phyloP scores from a whole-genome alignment of 1,140 invertebrate species.

The Atta colombica region DNA sequence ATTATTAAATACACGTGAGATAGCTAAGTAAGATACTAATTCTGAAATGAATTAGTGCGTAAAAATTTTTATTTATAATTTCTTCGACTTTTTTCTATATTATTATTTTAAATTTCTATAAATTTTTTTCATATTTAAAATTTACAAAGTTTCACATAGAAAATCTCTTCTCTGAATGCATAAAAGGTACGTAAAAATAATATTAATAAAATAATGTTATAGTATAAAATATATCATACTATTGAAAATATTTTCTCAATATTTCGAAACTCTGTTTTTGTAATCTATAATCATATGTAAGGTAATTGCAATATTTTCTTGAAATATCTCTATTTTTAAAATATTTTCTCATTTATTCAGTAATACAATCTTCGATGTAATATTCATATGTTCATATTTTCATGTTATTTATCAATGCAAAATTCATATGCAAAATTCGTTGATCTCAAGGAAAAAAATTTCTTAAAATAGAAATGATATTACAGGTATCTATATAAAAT shows the following conservation, averaged over 20 bases:
- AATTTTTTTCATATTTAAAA: not conserved
- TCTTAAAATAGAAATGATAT: not conserved
- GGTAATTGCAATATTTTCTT: not conserved
- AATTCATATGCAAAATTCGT: not conserved
- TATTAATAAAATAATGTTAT: not conserved
- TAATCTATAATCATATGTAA: not conserved
- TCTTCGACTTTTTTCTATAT: not conserved
- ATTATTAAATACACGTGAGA: not conserved
- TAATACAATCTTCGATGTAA: not conserved
- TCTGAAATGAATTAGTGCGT: not conserved
- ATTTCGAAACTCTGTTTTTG: constrained; percentile 1
- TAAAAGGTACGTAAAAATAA: too few relatives aligned
- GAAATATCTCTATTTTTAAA: not conserved
- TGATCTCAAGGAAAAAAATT: not conserved
- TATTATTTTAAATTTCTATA: not conserved
- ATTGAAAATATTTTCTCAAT: constrained; percentile 13
- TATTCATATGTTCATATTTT: not conserved
- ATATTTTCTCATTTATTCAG: not conserved
- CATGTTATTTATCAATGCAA: not conserved
- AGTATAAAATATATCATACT: not conserved
- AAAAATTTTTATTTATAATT: constrained; percentile 2
- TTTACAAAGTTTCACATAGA: not conserved
- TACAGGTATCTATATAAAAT: not conserved
- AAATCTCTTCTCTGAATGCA: too few relatives aligned
- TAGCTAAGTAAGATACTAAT: not conserved